These are phyloP conservation scores for Galeopsomyia nigrocyanea DNA, from an alignment of 2,888 invertebrate genomes.

Conservation along the genomic window DNA sequence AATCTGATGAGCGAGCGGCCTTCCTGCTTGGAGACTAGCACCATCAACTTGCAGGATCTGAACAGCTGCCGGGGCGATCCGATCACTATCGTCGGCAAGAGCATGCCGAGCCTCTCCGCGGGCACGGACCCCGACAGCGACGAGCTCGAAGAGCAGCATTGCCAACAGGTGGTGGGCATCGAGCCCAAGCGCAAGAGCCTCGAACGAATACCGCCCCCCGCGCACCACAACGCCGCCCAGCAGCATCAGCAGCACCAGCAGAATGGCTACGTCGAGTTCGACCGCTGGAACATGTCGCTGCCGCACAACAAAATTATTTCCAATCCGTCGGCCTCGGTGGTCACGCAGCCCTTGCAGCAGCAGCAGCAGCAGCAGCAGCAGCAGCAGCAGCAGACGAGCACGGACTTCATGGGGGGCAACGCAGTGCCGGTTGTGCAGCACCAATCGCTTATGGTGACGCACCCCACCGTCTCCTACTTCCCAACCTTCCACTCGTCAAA, in stretches of 20 bases:
- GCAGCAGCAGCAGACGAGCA: constrained; percentile 29
- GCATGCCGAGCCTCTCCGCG: constrained; percentile 74
- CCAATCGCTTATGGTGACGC: constrained; percentile 78
- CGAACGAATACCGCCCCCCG: constrained; percentile 80
- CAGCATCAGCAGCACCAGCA: constrained; percentile 74
- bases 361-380: constrained; percentile 24
- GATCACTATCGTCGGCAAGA: constrained; percentile 80
- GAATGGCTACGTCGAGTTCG: constrained; percentile 84
- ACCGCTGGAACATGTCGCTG: constrained; percentile 82
- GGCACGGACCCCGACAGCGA: constrained; percentile 39
- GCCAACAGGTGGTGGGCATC: constrained; percentile 55
- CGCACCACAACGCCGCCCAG: constrained; percentile 74
- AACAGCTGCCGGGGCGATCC: constrained; percentile 83
- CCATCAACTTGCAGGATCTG: constrained; percentile 78
- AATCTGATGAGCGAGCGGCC: constrained; percentile 68
- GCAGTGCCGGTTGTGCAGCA: constrained; percentile 68
- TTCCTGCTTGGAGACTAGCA: constrained; percentile 76
- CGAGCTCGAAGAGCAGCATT: constrained; percentile 58
- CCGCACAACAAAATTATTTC: constrained; percentile 61
- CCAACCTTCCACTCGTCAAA: constrained; percentile 76
- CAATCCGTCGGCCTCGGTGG: constrained; percentile 46
- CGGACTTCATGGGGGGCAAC: constrained; percentile 11
- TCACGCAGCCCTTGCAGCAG: constrained; percentile 43
- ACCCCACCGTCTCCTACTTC: constrained; percentile 80
- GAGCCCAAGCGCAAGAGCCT: constrained; percentile 72